These are phyloP conservation scores for Psix sp. DNA, from an alignment of 1,140 invertebrate species.

Conservation along the genomic window DNA sequence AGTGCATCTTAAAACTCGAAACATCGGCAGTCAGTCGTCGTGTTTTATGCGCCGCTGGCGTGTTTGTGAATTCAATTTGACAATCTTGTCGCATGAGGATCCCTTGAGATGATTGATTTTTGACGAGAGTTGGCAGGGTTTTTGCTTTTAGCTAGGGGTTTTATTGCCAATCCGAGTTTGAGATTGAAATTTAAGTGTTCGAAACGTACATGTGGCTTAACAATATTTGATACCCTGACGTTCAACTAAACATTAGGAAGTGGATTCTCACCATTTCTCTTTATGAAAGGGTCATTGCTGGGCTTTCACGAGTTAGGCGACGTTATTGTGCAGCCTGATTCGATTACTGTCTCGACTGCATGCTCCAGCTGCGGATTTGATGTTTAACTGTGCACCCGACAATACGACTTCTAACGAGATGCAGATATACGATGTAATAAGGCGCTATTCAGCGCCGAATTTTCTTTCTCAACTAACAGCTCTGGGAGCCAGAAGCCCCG, in stretches of 20 bases:
- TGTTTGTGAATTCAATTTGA: slow-evolving; percentile 13
- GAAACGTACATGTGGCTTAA: too few relatives aligned
- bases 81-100: slow-evolving; percentile 16
- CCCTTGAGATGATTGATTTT: slow-evolving; percentile 36
- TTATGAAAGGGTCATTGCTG: slow-evolving; percentile 27
- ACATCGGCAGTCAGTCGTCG: slow-evolving; percentile 10
- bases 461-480: neutral
- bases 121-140: slow-evolving; percentile 12
- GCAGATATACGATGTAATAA: slow-evolving; percentile 36
- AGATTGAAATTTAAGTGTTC: too few relatives aligned
- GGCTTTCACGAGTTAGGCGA: slow-evolving; percentile 10
- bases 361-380: slow-evolving; percentile 22
- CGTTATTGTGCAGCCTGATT: slow-evolving; percentile 39
- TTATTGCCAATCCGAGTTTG: neutral
- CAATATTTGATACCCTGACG: too few relatives aligned
- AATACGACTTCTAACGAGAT: slow-evolving; percentile 37
- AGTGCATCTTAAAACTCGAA: slow-evolving; percentile 38
- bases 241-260: too few relatives aligned
- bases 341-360: slow-evolving; percentile 27
- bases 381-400: slow-evolving; percentile 29
- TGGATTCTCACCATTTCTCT: too few relatives aligned
- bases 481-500: too few relatives aligned
- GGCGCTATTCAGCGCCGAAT: slow-evolving; percentile 16
- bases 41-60: slow-evolving; percentile 28
- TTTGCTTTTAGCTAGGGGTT: neutral